Percentiles rank a stretch among this genome's conserved stretches.
phyloP scores from a whole-genome alignment of 2,888 invertebrate genomes.

The Hedya salicella region DNA sequence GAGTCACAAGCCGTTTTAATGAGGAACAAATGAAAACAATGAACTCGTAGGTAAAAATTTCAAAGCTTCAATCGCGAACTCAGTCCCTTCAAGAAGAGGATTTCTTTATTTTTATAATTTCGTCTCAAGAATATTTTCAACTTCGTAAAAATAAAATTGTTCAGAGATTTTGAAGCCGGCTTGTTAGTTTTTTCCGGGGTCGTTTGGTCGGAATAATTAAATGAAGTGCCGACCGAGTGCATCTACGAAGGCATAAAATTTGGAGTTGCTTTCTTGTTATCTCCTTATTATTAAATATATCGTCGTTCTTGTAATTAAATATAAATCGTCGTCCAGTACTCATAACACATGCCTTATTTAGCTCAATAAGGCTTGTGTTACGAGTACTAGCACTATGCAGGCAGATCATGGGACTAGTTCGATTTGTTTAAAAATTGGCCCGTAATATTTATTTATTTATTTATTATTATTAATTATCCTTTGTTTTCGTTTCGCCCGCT shows the following conservation, averaged over 20 bases:
- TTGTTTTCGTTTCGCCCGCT: too few relatives aligned
- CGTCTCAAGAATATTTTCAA: background rate
- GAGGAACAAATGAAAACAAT: conserved; percentile 12
- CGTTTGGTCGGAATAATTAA: conserved; percentile 51
- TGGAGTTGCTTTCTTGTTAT: conserved; percentile 19
- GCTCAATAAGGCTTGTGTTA: too few relatives aligned
- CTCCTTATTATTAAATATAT: background rate
- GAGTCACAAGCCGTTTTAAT: conserved; percentile 15
- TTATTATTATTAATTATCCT: too few relatives aligned
- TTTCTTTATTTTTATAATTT: conserved; percentile 19
- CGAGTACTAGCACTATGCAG: too few relatives aligned
- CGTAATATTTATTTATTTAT: too few relatives aligned
- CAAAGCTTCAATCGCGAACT: too few relatives aligned
- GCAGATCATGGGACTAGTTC: too few relatives aligned
- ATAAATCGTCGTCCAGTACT: too few relatives aligned
- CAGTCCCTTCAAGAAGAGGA: too few relatives aligned
- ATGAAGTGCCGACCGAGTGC: conserved; percentile 49
- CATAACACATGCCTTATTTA: too few relatives aligned
- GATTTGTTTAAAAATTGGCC: too few relatives aligned
- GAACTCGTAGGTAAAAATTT: conserved; percentile 14
- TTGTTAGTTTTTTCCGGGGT: conserved; percentile 51
- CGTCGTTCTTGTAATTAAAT: too few relatives aligned
- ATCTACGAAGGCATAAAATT: conserved; percentile 6
- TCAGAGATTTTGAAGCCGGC: conserved; percentile 27
- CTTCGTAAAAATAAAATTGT: conserved; percentile 2